A percentile compares a stretch with the other conserved stretches of the same genome.
These are phyloP conservation scores for Stigmatopora argus DNA, from an alignment of 2,113 vertebrate genomes.

Conservation along the genomic window DNA sequence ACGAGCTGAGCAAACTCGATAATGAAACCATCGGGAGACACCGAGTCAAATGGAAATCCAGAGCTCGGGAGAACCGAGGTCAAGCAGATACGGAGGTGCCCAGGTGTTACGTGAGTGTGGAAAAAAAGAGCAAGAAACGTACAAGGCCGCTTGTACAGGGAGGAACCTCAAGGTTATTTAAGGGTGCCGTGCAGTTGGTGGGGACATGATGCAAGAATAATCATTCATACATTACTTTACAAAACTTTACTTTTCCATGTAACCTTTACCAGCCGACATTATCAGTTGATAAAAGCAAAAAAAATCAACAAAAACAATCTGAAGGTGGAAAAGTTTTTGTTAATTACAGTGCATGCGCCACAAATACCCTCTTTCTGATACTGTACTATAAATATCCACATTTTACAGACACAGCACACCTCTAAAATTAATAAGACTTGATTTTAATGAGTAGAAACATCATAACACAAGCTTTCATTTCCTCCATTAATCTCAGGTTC, in stretches of 20 bases:
- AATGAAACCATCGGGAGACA: conserved; percentile 4
- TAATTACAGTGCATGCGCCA: no score
- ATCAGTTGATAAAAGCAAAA: background rate
- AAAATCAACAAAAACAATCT: background rate
- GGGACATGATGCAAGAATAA: background rate
- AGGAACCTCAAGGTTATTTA: background rate
- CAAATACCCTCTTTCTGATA: no score
- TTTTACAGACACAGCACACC: no score
- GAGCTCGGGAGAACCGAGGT: background rate
- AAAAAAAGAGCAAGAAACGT: background rate
- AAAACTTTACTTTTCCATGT: background rate
- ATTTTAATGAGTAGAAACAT: no score
- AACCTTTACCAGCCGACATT: background rate
- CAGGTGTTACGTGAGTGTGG: background rate
- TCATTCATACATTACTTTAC: background rate
- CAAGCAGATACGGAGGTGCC: background rate
- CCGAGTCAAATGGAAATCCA: background rate
- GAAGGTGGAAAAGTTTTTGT: no score
- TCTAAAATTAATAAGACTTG: no score
- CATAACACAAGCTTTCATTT: background rate
- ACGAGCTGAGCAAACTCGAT: conserved; percentile 2
- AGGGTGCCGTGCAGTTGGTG: background rate
- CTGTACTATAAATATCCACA: no score
- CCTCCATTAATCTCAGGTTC: background rate
- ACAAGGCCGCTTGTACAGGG: background rate